Conservation (phyloP, 1,140 invertebrate genomes). For the Daktulosphaira vitifoliae region DNA sequence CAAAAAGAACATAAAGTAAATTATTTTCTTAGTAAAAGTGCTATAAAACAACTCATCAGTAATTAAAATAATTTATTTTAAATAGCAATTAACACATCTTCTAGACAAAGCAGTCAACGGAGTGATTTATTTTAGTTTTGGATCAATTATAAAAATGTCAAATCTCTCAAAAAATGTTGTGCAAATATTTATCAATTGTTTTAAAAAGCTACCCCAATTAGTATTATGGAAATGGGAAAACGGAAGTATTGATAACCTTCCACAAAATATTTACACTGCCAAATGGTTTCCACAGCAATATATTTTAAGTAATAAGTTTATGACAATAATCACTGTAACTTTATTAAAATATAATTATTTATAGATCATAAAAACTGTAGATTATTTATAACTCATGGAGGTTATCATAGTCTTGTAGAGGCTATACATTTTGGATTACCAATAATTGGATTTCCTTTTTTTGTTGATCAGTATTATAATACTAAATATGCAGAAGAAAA, state of each 20-base stretch:
- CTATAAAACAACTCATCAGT: too few species aligned
- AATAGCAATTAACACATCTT: constrained; percentile 6
- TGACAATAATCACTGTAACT: too few species aligned
- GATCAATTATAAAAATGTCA: constrained; percentile 26
- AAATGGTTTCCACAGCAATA: constrained; percentile 27
- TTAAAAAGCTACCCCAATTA: constrained; percentile 9
- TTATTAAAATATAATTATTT: too few species aligned
- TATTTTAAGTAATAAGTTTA: constrained; percentile 15
- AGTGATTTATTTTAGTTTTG: constrained; percentile 39
- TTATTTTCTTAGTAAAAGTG: too few species aligned
- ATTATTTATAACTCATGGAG: constrained; percentile 55
- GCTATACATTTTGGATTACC: constrained; percentile 50
- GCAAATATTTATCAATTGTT: neutral
- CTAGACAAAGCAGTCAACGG: constrained; percentile 37
- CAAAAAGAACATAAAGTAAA: neutral
- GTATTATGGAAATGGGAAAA: constrained; percentile 27
- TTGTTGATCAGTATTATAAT: constrained; percentile 42
- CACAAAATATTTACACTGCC: neutral
- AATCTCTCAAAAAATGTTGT: neutral
- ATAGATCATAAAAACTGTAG: constrained; percentile 48
- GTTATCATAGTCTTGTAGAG: constrained; percentile 52
- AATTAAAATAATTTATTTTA: too few species aligned
- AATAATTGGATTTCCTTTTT: constrained; percentile 46
- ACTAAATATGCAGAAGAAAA: constrained; percentile 40
- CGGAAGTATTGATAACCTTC: neutral